Base-by-base conservation (phyloP, 2,113 vertebrate species). In the Ramphastos sulfuratus region DNA sequence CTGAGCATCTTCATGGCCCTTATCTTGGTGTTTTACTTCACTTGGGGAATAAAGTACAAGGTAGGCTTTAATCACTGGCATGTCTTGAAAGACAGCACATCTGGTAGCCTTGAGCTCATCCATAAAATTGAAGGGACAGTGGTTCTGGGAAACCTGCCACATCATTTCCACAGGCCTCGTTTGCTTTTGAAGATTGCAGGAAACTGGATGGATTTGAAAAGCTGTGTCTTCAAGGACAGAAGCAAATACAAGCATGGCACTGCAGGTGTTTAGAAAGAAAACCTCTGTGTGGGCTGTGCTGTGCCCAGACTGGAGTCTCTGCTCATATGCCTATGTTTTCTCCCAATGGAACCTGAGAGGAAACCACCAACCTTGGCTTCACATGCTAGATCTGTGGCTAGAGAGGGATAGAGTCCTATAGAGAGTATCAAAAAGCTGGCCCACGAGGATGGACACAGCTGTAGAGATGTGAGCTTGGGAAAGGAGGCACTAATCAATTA, bases 101-200 rank as follows among this genome's bases (percentile, higher is more conserved):
- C 54, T 78, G 28, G 48, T 85, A 79, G 59, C 56, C 37, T 85
- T 81, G 37, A 79, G 66, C n/a, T 90, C 59, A 63, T 88, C 76
- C 52, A 50, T 52, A 85, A 80, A 79, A 76, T 20, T 58, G 37
- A 93, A 93, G 37, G 46, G 63, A 72, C 44, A 52, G 67, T n/a
- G 58, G 33, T 85, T 96, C 90, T 94, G 72, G 88, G 94, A 93
- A 93, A 67, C 18, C 28, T 80, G 67, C 71, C 88, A 80, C 33
- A 12, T 39, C 6, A 0, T 79, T 74, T 86, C 35, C 71, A 25
- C 64, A 58, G 74, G 25, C 14, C 44, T 60, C 76, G 55, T 89
- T 90, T 93, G 75, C 73, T 93, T 80, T 92, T 75, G 44, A 85
- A 93, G 79, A 65, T 61, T 90, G 30, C 46, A 61, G 72, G 50